Base-by-base conservation (phyloP, 2,113 vertebrate species). In the Dasyornis broadbenti region DNA sequence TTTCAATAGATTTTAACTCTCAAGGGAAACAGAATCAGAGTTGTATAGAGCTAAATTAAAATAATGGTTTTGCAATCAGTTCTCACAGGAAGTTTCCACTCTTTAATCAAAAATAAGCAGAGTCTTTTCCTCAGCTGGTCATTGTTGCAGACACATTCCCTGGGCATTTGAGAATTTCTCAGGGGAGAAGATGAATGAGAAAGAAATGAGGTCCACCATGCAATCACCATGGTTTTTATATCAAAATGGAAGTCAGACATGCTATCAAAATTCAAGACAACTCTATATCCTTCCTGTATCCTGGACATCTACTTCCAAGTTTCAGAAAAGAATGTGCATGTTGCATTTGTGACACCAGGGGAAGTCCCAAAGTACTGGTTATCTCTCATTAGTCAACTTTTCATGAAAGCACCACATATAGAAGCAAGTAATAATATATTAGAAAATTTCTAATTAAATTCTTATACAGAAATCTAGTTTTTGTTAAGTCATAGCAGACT, bases 1-100 rank as follows among this genome's bases (percentile, higher is more conserved):
- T 95, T 95, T 96, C 95, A 97, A 95, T 97, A 93, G 96, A 88
- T 22, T 14, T 77, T 70, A 80, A 81, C 37, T 86, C 94, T 90
- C 95, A 59, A 44, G 66, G 82, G 94, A 80, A 90, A 73, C 63
- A 78, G 73, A 86, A 82, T n/a, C 82, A 90, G n/a, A 76, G 9
- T 52, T 95, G 76, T 95, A 93, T 78, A 86, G 92, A 75, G 39
- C 56, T 89, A 88, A 92, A 96, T 95, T 94, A 94, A 94, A 93
- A 52, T 90, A 94, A 95, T 6, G 20, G 18, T 56, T 96, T 77
- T 90, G 63, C 79, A 93, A 93, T 94, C 75, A 88, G 78, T 52
- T 96, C 92, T 95, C 79, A 94, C 78, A 95, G 94, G 93, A 97
- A 95, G 76, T 50, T 80, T 60, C 52, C 50, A 63, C 66, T 94